phyloP scores from a whole-genome alignment of 2,888 invertebrate species.

The Epinotia demarniana region DNA sequence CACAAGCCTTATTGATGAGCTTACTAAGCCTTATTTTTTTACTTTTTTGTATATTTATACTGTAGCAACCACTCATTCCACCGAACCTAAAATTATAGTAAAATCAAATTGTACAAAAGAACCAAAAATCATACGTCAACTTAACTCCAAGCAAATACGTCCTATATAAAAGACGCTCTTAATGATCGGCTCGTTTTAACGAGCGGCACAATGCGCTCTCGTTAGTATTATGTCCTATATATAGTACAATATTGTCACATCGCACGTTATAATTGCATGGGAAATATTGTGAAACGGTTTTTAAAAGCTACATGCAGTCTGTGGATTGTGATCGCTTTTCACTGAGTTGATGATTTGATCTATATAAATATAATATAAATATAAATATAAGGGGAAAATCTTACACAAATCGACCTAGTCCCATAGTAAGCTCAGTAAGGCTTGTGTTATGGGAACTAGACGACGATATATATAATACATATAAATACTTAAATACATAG shows the following conservation, averaged over 20 bases:
- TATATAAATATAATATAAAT: too few species aligned
- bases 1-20: too few species aligned
- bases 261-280: slow-evolving; percentile 12
- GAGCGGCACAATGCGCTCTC: slow-evolving; percentile 38
- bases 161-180: slow-evolving; percentile 24
- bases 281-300: background rate
- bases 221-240: slow-evolving; percentile 23
- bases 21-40: too few species aligned
- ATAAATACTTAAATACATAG: too few species aligned
- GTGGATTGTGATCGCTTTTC: background rate
- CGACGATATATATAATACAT: too few species aligned
- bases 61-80: background rate
- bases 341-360: background rate
- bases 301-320: background rate
- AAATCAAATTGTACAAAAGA: background rate
- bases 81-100: background rate
- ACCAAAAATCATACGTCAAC: slow-evolving; percentile 5
- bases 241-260: background rate
- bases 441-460: too few species aligned
- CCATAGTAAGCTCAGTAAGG: too few species aligned
- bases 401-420: too few species aligned
- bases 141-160: background rate
- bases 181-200: slow-evolving; percentile 31
- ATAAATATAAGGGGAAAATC: too few species aligned
- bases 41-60: too few species aligned